Conservation (phyloP, 2,797 vertebrate genomes). For the Ctenosaura bakeri region DNA sequence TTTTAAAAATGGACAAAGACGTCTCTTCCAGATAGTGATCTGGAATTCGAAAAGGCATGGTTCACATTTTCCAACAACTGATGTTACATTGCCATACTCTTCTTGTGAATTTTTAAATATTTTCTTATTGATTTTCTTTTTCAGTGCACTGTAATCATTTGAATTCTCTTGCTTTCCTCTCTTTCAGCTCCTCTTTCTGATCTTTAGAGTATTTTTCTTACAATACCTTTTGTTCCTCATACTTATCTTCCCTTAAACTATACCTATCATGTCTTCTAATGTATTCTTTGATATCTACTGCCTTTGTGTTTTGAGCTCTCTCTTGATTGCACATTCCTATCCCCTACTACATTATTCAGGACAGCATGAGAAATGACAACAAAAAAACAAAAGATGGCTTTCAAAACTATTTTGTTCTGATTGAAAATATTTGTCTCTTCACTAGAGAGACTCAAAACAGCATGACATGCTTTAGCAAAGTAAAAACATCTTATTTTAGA, state of each 20-base stretch:
- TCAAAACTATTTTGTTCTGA: not conserved
- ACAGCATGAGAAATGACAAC: slow-evolving; percentile 18
- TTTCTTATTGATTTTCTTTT: slow-evolving; percentile 19
- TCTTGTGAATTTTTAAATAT: not conserved
- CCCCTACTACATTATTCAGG: slow-evolving; percentile 13
- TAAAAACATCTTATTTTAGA: slow-evolving; percentile 18
- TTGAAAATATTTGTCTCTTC: slow-evolving; percentile 28
- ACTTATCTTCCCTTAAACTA: slow-evolving; percentile 8
- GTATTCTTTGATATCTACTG: not conserved
- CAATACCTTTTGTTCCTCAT: not conserved
- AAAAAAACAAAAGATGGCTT: slow-evolving; percentile 13
- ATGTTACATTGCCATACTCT: not conserved
- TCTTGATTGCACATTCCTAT: slow-evolving; percentile 25
- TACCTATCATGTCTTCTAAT: not conserved
- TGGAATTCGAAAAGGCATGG: not conserved
- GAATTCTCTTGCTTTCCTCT: not conserved
- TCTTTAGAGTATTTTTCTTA: not conserved
- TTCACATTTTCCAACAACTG: not conserved
- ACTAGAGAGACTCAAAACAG: not conserved
- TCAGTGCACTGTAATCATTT: not conserved
- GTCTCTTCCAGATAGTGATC: not conserved
- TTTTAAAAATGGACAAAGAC: not conserved
- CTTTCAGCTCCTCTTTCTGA: not conserved
- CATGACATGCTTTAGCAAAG: slow-evolving; percentile 20
- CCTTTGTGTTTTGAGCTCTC: not conserved